Base-by-base conservation (phyloP, 2,797 vertebrate genomes). In the Phataginus tricuspis region DNA sequence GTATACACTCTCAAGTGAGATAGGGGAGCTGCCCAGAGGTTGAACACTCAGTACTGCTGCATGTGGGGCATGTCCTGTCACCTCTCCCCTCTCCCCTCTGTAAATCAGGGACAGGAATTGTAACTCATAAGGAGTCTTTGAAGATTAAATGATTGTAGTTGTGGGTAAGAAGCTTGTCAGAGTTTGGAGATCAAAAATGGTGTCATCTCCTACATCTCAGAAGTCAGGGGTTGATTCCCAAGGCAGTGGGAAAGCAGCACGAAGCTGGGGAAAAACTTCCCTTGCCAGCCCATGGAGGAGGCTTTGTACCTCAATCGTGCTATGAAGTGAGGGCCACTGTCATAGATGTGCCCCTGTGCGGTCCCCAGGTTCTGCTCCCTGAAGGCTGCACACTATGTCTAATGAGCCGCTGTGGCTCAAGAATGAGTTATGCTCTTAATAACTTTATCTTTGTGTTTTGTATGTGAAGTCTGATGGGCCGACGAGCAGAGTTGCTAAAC, bases 1-100 rank as follows among this genome's bases (percentile, higher is more conserved):
- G 31, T 2, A 9, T 57, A 29, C 1, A 2, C 34, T 39, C 27
- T 34, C 49, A 0, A 4, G 19, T 0, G 3, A 45, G 31, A 27
- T 0, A 10, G 12, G 8, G 5, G 19, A 55, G n/a, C 2, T 11
- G 29, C 5, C 64, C 87, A 29, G 75, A 90, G 57, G 25, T 37
- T 7, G 1, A 51, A 51, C 1, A 3, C 15, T 31, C 42, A 11
- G 12, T 9, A 14, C 0, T 11, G 83, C 53, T 68, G 14, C 45
- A 71, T 69, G 31, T n/a, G 55, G 29, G 94, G 64, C 29, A 71
- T 6, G 15, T 71, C 55, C 19, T 19, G 21, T 23, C 71, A 9
- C 53, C 21, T 3, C 86, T 96, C 19, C 8, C 3, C 71, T 88
- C 87, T 34, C n/a, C 49, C 55, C 31, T 66, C 53, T 90, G 0